Base-by-base conservation (phyloP, 2,113 vertebrate species). In the Osmerus mordax region DNA sequence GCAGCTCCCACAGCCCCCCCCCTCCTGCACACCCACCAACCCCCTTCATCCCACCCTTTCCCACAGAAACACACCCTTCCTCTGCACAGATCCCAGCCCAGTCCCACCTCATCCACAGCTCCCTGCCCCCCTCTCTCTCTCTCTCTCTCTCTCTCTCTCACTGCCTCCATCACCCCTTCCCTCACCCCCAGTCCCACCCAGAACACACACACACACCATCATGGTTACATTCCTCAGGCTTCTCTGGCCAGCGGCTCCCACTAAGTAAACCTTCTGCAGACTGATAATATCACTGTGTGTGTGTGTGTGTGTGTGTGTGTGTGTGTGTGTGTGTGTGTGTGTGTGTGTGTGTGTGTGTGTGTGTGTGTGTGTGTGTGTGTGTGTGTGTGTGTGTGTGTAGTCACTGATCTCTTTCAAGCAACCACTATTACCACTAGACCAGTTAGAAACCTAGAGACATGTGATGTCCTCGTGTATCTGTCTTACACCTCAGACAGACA, bases 201-300 rank as follows among this genome's bases (percentile, higher is more conserved):
- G 36, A 36, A 62, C 58, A 62, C 69, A 54, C 60, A 36, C 19
- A 7, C 16, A 25, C 70, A 25, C 60, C 55, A 59, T 28, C 23
- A n/a, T 66, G 29, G 52, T 19, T 54, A 58, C 70, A 16, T 28
- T 67, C 66, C 67, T 61, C 9, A 65, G 53, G 64, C 65, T 58
- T 59, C 53, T 70, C 60, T 36, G 21, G 36, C 62, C 54, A 55
- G 29, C 54, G 25, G 68, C 68, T 60, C 67, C 52, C 67, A 58
- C 67, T 69, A 64, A 75, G 67, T 69, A 65, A 74, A 69, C 67
- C 51, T 69, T 69, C 61, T 15, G 12, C 61, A 25, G 53, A 21
- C 19, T 65, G 67, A 73, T 71, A 65, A 61, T 55, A 78, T 82
- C 70, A 51, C 41, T 32, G 15, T 60, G 18, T 60, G 58, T 60